Evolutionary conservation across 2,113 vertebrate genomes (phyloP).

Genomic region (Mystacornis crossleyi): DNA sequence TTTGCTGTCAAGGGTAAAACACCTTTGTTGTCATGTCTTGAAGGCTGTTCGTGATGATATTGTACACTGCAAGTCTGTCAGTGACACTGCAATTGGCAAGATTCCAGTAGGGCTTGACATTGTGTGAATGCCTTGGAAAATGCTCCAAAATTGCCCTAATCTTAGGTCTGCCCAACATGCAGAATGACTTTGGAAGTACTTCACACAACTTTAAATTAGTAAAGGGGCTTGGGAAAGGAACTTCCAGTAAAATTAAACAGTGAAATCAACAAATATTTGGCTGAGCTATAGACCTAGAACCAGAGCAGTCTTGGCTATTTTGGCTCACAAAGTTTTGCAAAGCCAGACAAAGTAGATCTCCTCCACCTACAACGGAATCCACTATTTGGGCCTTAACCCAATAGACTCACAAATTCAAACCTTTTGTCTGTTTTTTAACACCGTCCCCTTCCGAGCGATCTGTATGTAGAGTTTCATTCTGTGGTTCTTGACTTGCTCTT

Average conservation of each 20-base stretch:
- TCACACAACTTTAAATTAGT: neutral
- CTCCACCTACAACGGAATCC: neutral
- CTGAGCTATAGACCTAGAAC: neutral
- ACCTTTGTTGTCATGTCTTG: neutral
- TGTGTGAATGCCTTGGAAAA: neutral
- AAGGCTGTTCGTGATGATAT: neutral
- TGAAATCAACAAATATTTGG: neutral
- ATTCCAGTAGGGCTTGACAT: neutral
- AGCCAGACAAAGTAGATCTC: neutral
- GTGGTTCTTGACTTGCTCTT: neutral
- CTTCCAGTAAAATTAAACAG: neutral
- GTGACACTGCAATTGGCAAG: neutral
- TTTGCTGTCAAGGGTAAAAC: neutral
- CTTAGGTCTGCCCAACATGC: neutral
- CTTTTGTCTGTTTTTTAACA: neutral
- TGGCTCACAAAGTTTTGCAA: neutral
- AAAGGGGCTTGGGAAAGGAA: neutral
- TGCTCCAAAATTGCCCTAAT: neutral
- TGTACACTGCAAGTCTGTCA: neutral
- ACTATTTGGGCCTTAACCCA: neutral
- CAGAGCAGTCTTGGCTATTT: neutral
- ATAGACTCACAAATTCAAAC: neutral
- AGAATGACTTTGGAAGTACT: neutral
- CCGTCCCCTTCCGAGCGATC: neutral
- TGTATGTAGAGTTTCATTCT: neutral